A percentile compares a stretch with the other conserved stretches of the same genome.
Conservation (phyloP, 2,113 vertebrate species). For the Sminthopsis crassicaudata region DNA sequence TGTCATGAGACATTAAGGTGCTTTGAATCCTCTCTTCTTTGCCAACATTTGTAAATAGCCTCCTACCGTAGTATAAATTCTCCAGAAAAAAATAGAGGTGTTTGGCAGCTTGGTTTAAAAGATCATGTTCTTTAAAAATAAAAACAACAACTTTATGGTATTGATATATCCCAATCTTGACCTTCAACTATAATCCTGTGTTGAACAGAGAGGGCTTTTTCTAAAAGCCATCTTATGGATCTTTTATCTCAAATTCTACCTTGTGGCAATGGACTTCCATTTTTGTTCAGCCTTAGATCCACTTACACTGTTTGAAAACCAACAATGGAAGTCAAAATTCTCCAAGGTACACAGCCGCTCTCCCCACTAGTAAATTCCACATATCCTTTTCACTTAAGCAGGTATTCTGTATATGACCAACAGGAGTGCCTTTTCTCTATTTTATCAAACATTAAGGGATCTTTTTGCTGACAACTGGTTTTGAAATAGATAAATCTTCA, state of each 20-base stretch:
- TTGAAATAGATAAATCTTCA: background rate
- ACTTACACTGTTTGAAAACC: background rate
- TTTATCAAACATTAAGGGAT: background rate
- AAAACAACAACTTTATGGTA: background rate
- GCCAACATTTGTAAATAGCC: conserved; percentile 44
- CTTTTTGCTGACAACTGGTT: background rate
- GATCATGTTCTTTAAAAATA: background rate
- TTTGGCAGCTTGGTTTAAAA: background rate
- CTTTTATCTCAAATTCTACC: background rate
- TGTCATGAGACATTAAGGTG: background rate
- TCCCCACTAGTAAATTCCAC: background rate
- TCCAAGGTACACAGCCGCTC: background rate
- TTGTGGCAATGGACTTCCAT: background rate
- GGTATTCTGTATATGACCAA: background rate
- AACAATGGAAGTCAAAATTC: background rate
- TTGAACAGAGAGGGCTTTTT: background rate
- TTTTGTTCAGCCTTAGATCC: background rate
- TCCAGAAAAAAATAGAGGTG: background rate
- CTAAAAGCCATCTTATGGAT: background rate
- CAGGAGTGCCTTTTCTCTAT: background rate
- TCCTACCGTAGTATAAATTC: accelerated
- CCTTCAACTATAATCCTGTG: background rate
- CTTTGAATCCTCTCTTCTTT: conserved; percentile 32
- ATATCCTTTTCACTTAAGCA: background rate
- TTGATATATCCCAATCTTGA: background rate